These are phyloP conservation scores for Chrysolina americana DNA, from an alignment of 2,888 invertebrate species.

Conservation along the genomic window DNA sequence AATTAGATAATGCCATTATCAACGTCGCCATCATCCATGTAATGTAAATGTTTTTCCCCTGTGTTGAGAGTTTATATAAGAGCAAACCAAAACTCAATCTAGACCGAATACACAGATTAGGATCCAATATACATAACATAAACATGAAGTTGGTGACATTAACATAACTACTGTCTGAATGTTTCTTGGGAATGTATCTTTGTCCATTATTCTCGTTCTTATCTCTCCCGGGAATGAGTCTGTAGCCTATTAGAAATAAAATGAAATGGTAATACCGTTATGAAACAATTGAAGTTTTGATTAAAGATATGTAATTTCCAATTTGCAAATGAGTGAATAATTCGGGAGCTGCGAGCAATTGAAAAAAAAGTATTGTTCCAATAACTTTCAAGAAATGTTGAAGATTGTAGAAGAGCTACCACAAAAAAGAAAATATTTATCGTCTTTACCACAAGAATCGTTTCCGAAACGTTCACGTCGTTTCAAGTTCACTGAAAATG, in stretches of 20 bases:
- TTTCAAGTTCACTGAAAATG: too few species aligned
- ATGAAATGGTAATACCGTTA: not conserved
- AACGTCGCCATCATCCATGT: not conserved
- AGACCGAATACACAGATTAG: conserved; percentile 16
- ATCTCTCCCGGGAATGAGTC: not conserved
- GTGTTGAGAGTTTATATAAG: not conserved
- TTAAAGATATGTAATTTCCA: not conserved
- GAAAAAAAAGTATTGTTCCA: too few species aligned
- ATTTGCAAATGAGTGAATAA: too few species aligned
- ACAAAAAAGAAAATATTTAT: too few species aligned
- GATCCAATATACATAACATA: conserved; percentile 19
- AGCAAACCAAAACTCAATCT: conserved; percentile 15
- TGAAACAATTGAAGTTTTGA: not conserved
- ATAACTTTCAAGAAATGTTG: too few species aligned
- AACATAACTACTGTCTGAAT: conserved; percentile 16
- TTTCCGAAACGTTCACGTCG: too few species aligned
- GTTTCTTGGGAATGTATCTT: conserved; percentile 13
- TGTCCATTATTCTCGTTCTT: conserved; percentile 18
- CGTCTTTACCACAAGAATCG: too few species aligned
- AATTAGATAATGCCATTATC: not conserved
- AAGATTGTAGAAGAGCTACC: too few species aligned
- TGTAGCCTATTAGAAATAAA: not conserved
- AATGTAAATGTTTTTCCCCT: not conserved
- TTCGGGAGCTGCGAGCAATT: too few species aligned
- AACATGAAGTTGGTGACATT: conserved; percentile 16